Evolutionary conservation across 2,797 vertebrate species (phyloP).

Genomic region (Masticophis lateralis): DNA sequence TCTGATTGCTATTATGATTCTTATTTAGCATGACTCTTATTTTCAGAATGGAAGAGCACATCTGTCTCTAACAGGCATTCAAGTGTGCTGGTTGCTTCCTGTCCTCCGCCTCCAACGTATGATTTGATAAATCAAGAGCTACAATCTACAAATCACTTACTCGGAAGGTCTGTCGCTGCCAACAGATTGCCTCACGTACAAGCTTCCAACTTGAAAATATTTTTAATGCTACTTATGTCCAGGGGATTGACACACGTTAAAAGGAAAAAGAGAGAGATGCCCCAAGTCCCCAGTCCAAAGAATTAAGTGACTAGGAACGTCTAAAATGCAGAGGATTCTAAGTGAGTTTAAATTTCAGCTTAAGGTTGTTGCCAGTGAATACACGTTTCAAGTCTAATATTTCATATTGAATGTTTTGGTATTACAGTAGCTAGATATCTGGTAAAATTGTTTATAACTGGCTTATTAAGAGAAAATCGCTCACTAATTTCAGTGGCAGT

Average conservation of each 20-base stretch:
- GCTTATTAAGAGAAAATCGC: background rate
- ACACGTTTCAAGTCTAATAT: background rate
- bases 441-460: background rate
- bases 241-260: background rate
- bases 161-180: background rate
- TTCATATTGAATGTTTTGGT: background rate
- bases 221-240: background rate
- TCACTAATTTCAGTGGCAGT: background rate
- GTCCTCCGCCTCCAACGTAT: background rate
- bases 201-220: background rate
- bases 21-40: conserved; percentile 19
- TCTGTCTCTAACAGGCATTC: background rate
- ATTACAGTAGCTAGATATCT: background rate
- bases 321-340: background rate
- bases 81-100: background rate
- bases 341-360: background rate
- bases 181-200: background rate
- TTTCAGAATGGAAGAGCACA: background rate
- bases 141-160: background rate
- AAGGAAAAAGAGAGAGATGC: background rate
- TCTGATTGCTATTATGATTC: conserved; percentile 21
- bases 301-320: background rate
- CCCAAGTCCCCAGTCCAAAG: background rate
- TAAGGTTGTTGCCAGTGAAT: background rate
- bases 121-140: conserved; percentile 50